phyloP scores from a whole-genome alignment of 2,888 invertebrate genomes.

The Catonia carolina region DNA sequence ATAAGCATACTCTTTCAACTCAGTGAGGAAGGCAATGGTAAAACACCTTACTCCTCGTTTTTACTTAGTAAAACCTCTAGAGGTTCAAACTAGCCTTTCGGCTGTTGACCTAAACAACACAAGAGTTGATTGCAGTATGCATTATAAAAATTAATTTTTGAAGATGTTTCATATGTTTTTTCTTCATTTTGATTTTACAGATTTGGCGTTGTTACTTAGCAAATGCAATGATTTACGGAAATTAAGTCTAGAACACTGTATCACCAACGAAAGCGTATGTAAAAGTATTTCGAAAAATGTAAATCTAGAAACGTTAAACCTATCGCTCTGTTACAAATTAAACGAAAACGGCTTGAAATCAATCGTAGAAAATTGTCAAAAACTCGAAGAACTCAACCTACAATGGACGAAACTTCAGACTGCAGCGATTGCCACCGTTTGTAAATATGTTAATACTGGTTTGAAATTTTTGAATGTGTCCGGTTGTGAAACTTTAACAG shows the following conservation, averaged over 20 bases:
- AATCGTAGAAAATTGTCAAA: slow-evolving; percentile 44
- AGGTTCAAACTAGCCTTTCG: too few species aligned
- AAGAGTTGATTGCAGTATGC: too few species aligned
- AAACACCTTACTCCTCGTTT: too few species aligned
- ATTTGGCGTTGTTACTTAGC: slow-evolving; percentile 50
- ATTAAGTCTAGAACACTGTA: slow-evolving; percentile 75
- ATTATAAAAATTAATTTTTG: too few species aligned
- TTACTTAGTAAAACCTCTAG: too few species aligned
- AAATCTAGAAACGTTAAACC: slow-evolving; percentile 70
- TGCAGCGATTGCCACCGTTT: slow-evolving; percentile 54
- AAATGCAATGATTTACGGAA: slow-evolving; percentile 68
- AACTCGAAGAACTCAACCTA: slow-evolving; percentile 65
- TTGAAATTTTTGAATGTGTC: slow-evolving; percentile 71
- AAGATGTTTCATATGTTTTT: too few species aligned
- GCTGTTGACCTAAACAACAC: too few species aligned
- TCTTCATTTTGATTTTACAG: slow-evolving; percentile 45
- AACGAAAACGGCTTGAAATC: slow-evolving; percentile 54
- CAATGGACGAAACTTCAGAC: slow-evolving; percentile 69
- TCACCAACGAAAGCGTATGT: slow-evolving; percentile 57
- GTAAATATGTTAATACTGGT: slow-evolving; percentile 54
- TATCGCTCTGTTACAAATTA: slow-evolving; percentile 74
- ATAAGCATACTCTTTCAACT: too few species aligned
- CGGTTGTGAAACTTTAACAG: slow-evolving; percentile 69
- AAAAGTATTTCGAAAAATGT: slow-evolving; percentile 58
- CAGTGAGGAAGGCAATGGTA: too few species aligned